Percentiles rank a stretch among this genome's conserved stretches.
These are phyloP conservation scores for Pycnomerus fuliginosus DNA, from an alignment of 2,888 invertebrate genomes.

Conservation along the genomic window DNA sequence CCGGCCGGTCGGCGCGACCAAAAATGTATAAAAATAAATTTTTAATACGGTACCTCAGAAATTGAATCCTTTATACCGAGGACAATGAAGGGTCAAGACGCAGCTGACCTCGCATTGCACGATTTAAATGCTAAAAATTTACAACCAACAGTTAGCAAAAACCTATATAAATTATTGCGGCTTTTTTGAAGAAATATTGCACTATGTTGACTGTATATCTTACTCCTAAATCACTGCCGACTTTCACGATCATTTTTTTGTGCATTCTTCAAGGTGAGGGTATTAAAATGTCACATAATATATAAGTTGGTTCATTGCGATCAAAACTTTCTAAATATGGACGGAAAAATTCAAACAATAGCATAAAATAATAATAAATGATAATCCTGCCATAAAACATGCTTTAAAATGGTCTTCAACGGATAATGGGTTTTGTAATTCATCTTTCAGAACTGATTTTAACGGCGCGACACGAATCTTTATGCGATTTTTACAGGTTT, in stretches of 20 bases:
- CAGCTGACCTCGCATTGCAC: background rate
- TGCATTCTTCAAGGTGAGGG: conserved; percentile 10
- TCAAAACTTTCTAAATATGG: too few relatives aligned
- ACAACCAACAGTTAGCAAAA: conserved; percentile 21
- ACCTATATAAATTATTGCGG: conserved; percentile 29
- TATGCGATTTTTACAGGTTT: too few relatives aligned
- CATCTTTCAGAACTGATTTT: too few relatives aligned
- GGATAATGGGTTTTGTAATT: too few relatives aligned
- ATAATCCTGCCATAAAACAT: too few relatives aligned
- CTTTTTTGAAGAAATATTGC: conserved; percentile 31
- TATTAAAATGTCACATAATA: conserved; percentile 19
- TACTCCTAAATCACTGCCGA: conserved; percentile 24
- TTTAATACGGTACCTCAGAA: background rate
- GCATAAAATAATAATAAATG: too few relatives aligned
- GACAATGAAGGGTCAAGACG: background rate
- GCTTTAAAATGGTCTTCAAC: too few relatives aligned
- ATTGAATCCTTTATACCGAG: background rate
- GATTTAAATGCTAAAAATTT: conserved; percentile 11
- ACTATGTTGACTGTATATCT: conserved; percentile 28
- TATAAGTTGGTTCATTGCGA: too few relatives aligned
- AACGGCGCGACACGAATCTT: too few relatives aligned
- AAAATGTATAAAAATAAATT: background rate
- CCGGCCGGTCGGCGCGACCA: conserved; percentile 1
- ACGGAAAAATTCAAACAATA: too few relatives aligned
- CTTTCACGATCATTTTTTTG: conserved; percentile 20